Evolutionary conservation across 2,113 vertebrate species (phyloP), one percentile per base, ranked within the genome.

Genomic region (Hypocryptadius cinnamomeus): DNA sequence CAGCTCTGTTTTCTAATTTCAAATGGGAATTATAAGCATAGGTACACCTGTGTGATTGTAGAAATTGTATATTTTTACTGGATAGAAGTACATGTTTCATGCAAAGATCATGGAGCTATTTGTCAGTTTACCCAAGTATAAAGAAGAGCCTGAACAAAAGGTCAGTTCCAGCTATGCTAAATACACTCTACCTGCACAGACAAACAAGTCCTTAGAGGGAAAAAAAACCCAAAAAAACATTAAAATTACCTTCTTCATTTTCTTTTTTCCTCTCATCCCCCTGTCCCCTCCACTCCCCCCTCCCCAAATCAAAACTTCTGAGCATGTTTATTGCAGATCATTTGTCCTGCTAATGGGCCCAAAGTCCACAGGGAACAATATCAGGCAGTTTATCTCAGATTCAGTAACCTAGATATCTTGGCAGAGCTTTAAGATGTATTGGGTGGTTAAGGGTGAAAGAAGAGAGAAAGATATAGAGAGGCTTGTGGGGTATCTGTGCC

Each of bases 271-370:
- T 65, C 54, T 77, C 12, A 3, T 39, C 3, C 10, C 10, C 10
- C 7, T 7, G 5, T 37, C n/a, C 13, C 30, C 11, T n/a, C 13
- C 8, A 3, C 8, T 6, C 15, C 31, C 9, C 23, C 17, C 18
- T 33, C 13, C 27, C 69, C 61, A 76, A 77, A 77, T 85, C 42
- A 63, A 87, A 56, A 59, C 51, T 85, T 89, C 74, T 48, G 74
- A 91, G 81, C 79, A 59, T 0, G 0, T 91, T 87, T 82, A 85
- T 59, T 93, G 87, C 81, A 89, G 66, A 92, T 95, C 81, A 92
- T 89, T 95, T 96, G 91, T 89, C 89, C 85, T 87, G 57, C 93
- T 95, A 96, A 94, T 93, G 81, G 63, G n/a, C 78, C 66, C 66
- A 79, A 77, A 87, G 77, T 87, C 87, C 87, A 42, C 59, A 63